Percentiles rank a stretch among this genome's conserved stretches.
These are phyloP conservation scores for Muricea muricata DNA, from an alignment of 92 coral and sea anemone genomes.

Conservation along the genomic window DNA sequence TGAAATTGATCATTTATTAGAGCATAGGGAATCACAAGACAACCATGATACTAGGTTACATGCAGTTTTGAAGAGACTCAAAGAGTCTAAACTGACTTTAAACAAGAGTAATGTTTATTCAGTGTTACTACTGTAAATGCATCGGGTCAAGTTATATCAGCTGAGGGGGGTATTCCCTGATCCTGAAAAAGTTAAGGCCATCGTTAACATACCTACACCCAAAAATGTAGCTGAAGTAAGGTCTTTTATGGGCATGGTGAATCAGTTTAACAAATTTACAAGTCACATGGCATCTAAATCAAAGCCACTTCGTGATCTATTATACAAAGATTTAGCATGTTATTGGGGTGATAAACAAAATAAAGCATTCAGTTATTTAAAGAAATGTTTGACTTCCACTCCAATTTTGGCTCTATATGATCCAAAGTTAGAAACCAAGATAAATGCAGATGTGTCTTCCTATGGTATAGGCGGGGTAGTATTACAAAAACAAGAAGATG, in stretches of 20 bases:
- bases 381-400: constrained; percentile 26
- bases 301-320: constrained; percentile 39
- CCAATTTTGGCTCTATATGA: constrained; percentile 63
- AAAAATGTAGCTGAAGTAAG: constrained; percentile 46
- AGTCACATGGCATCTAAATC: constrained; percentile 47
- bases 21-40: not conserved
- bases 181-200: constrained; percentile 59
- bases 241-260: constrained; percentile 60
- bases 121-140: not conserved
- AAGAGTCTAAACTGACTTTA: constrained; percentile 3
- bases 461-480: constrained; percentile 58
- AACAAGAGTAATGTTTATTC: not conserved
- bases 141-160: constrained; percentile 39
- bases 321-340: constrained; percentile 50
- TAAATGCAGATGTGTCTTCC: constrained; percentile 64
- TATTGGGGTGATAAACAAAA: constrained; percentile 46
- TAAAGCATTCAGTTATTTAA: constrained; percentile 50
- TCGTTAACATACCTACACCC: constrained; percentile 28
- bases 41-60: constrained; percentile 6
- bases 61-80: constrained; percentile 1
- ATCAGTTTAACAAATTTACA: constrained; percentile 53
- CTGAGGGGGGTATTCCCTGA: constrained; percentile 48
- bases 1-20: not conserved
- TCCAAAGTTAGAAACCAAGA: constrained; percentile 54
- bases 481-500: constrained; percentile 55